Evolutionary conservation across 1,140 invertebrate species (phyloP).

Genomic region (Philaenus spumarius): DNA sequence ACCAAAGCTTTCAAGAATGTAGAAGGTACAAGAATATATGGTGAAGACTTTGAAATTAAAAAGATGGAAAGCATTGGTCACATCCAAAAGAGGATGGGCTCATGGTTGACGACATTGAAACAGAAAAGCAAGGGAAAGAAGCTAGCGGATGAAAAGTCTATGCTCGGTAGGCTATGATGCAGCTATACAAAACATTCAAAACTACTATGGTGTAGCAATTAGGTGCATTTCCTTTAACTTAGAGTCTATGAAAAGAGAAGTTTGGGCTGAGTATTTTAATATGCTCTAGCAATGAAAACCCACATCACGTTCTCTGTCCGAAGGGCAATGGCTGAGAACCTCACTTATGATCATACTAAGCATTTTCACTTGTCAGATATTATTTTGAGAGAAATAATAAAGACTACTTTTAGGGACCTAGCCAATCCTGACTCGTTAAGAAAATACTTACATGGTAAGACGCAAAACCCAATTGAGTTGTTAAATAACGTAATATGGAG

Average conservation of each 20-base stretch:
- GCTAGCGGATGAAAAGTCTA: too few relatives aligned
- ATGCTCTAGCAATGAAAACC: slow-evolving; percentile 12
- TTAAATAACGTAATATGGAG: slow-evolving; percentile 13
- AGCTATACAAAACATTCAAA: slow-evolving; percentile 3
- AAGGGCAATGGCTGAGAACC: background rate
- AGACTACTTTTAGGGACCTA: slow-evolving; percentile 12
- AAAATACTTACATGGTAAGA: slow-evolving; percentile 8
- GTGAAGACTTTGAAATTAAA: slow-evolving; percentile 21
- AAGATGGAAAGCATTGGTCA: slow-evolving; percentile 29
- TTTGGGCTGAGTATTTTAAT: slow-evolving; percentile 9
- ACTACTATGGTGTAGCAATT: slow-evolving; percentile 10
- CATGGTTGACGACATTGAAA: slow-evolving; percentile 16
- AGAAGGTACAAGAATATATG: slow-evolving; percentile 19
- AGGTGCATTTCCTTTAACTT: background rate
- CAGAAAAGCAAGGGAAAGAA: too few relatives aligned
- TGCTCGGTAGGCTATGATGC: too few relatives aligned
- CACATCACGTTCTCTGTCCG: slow-evolving; percentile 19
- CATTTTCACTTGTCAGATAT: slow-evolving; percentile 10
- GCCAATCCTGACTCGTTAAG: slow-evolving; percentile 9
- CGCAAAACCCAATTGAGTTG: slow-evolving; percentile 14
- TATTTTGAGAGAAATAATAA: slow-evolving; percentile 17
- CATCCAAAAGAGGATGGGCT: slow-evolving; percentile 31
- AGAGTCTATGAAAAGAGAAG: background rate
- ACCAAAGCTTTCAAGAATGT: slow-evolving; percentile 18
- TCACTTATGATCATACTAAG: slow-evolving; percentile 5